phyloP scores from a whole-genome alignment of 2,797 vertebrate species.

The Diglossa cyanea region DNA sequence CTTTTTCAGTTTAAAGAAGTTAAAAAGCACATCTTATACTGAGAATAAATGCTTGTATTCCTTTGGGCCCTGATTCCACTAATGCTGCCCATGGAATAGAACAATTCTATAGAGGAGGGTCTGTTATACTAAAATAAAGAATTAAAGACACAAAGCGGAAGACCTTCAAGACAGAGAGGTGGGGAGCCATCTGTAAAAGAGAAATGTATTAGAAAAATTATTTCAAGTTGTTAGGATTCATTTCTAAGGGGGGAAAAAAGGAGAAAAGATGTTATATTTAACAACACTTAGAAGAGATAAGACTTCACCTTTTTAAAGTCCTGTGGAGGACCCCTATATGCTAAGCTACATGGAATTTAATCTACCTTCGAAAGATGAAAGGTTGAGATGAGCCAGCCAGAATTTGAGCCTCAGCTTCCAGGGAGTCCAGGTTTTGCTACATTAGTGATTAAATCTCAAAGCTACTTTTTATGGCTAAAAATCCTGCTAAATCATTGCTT shows the following conservation, averaged over 20 bases:
- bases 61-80: not conserved
- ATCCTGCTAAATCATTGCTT: not conserved
- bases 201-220: not conserved
- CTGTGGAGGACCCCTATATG: not conserved
- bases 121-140: not conserved
- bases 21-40: not conserved
- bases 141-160: not conserved
- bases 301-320: not conserved
- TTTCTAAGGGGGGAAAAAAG: not conserved
- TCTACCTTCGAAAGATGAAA: constrained; percentile 6
- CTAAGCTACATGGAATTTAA: not conserved
- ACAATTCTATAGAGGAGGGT: not conserved
- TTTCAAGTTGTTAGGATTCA: not conserved
- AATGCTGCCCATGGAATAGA: not conserved
- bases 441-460: constrained; percentile 5
- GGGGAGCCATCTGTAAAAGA: not conserved
- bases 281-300: not conserved
- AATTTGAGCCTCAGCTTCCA: constrained; percentile 7
- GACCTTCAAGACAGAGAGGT: not conserved
- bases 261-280: not conserved
- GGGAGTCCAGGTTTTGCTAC: not conserved
- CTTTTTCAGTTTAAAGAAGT: not conserved
- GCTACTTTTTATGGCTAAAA: not conserved
- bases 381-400: not conserved
- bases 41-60: not conserved